These are phyloP conservation scores for Campoplex nolae DNA, from an alignment of 2,888 invertebrate genomes.

Conservation along the genomic window DNA sequence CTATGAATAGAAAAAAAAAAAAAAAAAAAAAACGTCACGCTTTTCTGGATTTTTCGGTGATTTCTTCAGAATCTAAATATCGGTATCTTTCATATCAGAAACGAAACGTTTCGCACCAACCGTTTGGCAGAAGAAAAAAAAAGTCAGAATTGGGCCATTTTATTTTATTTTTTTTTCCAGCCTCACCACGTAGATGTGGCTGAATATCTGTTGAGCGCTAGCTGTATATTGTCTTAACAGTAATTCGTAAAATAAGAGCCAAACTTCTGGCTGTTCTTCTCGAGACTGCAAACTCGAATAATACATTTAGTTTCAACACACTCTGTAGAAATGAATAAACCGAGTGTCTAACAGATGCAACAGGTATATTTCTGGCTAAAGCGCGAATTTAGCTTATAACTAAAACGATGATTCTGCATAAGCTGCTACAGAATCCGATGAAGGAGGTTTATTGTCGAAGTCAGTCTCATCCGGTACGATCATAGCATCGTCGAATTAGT, in stretches of 20 bases:
- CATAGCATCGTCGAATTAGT: background rate
- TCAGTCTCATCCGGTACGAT: background rate
- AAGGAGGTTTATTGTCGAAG: background rate
- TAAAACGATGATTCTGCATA: background rate
- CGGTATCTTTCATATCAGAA: no score
- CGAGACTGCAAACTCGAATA: background rate
- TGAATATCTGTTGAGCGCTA: no score
- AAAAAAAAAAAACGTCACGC: no score
- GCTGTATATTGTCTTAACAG: no score
- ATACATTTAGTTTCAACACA: conserved; percentile 13
- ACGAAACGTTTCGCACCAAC: no score
- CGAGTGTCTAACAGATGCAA: background rate
- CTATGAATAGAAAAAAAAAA: no score
- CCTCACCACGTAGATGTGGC: no score
- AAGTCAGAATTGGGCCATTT: no score
- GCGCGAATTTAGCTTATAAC: background rate
- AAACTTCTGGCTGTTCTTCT: conserved; percentile 32
- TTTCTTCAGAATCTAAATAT: no score
- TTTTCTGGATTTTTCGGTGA: no score
- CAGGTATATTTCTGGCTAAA: background rate
- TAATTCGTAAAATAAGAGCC: background rate
- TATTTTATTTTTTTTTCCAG: no score
- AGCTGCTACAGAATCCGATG: background rate
- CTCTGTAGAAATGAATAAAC: conserved; percentile 39
- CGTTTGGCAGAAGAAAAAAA: no score